phyloP scores from a whole-genome alignment of 2,888 invertebrate species.

The Euplexia lucipara region DNA sequence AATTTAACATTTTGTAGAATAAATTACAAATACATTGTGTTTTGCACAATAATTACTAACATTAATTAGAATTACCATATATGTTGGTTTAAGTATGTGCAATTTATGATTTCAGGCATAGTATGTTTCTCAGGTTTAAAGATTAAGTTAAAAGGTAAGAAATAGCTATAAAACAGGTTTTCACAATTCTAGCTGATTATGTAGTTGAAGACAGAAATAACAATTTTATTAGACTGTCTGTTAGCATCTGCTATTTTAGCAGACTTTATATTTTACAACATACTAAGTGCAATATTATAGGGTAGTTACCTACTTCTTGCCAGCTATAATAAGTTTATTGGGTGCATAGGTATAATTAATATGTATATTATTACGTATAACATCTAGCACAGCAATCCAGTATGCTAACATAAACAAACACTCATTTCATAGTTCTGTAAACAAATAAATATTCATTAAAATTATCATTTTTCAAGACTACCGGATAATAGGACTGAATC shows the following conservation, averaged over 20 bases:
- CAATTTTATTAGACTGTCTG: conserved; percentile 14
- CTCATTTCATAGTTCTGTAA: conserved; percentile 29
- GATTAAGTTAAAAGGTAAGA: conserved; percentile 4
- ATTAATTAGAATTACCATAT: conserved; percentile 37
- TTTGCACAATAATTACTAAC: conserved; percentile 40
- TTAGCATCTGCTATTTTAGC: conserved; percentile 11
- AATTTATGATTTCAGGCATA: conserved; percentile 26
- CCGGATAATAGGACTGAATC: conserved; percentile 18
- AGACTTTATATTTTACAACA: conserved; percentile 32
- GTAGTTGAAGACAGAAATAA: not conserved
- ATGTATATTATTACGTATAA: conserved; percentile 57
- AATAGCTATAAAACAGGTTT: conserved; percentile 28
- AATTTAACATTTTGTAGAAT: conserved; percentile 49
- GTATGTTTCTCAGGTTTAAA: conserved; percentile 12
- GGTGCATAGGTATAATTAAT: conserved; percentile 49
- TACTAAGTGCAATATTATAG: conserved; percentile 51
- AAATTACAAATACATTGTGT: conserved; percentile 35
- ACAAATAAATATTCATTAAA: conserved; percentile 22
- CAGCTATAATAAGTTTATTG: conserved; percentile 52
- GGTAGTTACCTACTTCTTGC: conserved; percentile 42
- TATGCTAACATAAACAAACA: conserved; percentile 56
- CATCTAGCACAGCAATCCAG: conserved; percentile 61
- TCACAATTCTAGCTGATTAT: conserved; percentile 10
- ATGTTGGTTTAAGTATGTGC: conserved; percentile 33
- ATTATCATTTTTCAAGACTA: conserved; percentile 2